A percentile compares a stretch with the other conserved stretches of the same genome.
phyloP scores from a whole-genome alignment of 2,797 vertebrate genomes.

The Syngnathus rostellatus region DNA sequence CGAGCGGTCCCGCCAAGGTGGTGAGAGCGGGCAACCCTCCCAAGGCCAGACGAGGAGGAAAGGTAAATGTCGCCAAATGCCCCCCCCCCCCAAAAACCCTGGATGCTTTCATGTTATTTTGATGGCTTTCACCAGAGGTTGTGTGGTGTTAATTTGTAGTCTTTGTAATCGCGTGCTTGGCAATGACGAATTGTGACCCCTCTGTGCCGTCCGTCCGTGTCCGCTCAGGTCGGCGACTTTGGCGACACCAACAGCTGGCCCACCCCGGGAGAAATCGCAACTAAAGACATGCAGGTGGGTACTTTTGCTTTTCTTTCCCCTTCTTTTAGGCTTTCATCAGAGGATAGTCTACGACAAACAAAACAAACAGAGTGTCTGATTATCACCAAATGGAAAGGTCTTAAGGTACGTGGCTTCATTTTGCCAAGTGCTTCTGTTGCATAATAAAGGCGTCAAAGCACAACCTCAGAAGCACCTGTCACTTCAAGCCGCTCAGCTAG shows the following conservation, averaged over 20 bases:
- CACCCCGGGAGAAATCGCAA: constrained; percentile 94
- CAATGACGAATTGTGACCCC: too few relatives aligned
- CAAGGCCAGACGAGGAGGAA: constrained; percentile 82
- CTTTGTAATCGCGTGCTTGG: too few relatives aligned
- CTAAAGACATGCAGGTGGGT: constrained; percentile 88
- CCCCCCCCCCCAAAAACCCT: too few relatives aligned
- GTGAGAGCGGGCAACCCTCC: constrained; percentile 84
- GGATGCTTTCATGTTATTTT: too few relatives aligned
- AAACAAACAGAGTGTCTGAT: background rate
- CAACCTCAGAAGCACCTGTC: background rate
- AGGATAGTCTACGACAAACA: background rate
- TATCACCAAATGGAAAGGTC: background rate
- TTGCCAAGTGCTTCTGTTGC: background rate
- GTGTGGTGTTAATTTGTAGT: too few relatives aligned
- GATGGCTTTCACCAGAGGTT: too few relatives aligned
- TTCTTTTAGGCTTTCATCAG: background rate
- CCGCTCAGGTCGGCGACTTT: constrained; percentile 88
- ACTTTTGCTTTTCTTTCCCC: background rate
- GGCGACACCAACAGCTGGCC: constrained; percentile 97
- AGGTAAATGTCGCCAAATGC: constrained; percentile 68
- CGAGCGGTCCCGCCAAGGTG: constrained; percentile 83
- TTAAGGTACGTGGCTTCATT: background rate
- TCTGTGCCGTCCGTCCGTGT: too few relatives aligned
- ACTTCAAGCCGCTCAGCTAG: background rate
- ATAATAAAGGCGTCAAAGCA: background rate